Base-by-base conservation (phyloP, 1,140 invertebrate species). In the Nixonia krombeini region DNA sequence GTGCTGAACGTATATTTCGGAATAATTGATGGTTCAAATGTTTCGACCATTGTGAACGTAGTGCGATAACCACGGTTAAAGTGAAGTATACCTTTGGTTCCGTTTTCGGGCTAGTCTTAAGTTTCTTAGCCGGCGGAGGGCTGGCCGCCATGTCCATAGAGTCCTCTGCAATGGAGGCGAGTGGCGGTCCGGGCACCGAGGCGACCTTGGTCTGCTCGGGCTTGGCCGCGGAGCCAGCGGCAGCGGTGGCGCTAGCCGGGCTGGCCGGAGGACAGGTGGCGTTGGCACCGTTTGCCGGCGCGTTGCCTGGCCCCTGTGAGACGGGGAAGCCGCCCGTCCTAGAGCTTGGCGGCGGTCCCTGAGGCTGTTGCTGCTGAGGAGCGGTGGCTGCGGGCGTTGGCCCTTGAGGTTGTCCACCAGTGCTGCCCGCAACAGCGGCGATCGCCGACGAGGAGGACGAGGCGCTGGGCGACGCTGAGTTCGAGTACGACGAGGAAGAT, bases 81-180 rank as follows among this genome's bases (percentile, higher is more conserved):
- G n/a, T n/a, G n/a, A 26, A 66, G 72, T 78, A 83, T 85, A 90
- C 89, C 89, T 91, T 91, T 61, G 87, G 72, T 81, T 91, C 90
- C 35, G 82, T 85, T 45, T 73, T 78, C 26, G 81, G 47, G 42
- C 51, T 77, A 67, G 84, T 86, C 86, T 91, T 91, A 59, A 88
- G 73, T 80, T 91, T 91, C 81, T 92, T 92, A 15, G 87, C 71
- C 8, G 89, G 90, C 13, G 89, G 90, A 50, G 89, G 88, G 70
- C 88, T 86, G 49, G 81, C 75, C 38, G 81, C 82, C 28, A 74
- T 77, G 31, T 87, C 86, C 76, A 86, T 85, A 42, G 85, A 80
- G 21, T 86, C 87, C 64, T 87, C 86, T 56, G 85, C 76, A 9
- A 86, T 68, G 73, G 45, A 9, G 12, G 84, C 78, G 71, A 87